Percentiles rank a stretch among this genome's conserved stretches.
Evolutionary conservation across 2,888 invertebrate genomes (phyloP).

Genomic region (Volucella inflata): DNA sequence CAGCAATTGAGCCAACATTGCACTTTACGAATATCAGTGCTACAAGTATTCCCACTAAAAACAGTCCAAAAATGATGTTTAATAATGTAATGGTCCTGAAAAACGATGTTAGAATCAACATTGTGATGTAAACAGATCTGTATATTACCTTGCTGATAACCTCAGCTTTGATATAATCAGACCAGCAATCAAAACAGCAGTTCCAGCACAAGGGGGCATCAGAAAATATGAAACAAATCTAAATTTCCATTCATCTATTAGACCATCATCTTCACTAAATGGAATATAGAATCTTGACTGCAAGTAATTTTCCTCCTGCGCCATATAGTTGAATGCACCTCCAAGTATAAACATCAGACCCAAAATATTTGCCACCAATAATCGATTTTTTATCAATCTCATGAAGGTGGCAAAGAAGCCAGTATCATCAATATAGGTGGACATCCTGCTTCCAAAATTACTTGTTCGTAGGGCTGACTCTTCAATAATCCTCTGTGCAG

Average conservation of each 20-base stretch:
- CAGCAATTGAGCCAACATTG: constrained; percentile 84
- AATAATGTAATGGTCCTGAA: constrained; percentile 84
- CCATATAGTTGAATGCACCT: constrained; percentile 85
- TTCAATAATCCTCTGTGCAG: constrained; percentile 85
- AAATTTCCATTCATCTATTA: constrained; percentile 85
- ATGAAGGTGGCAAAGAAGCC: constrained; percentile 84
- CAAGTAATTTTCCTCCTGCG: constrained; percentile 85
- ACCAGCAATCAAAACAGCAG: constrained; percentile 85
- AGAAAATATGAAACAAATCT: constrained; percentile 85
- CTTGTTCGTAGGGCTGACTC: constrained; percentile 77
- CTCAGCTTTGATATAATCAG: constrained; percentile 85
- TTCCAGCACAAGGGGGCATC: constrained; percentile 85
- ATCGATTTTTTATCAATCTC: constrained; percentile 85
- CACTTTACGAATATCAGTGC: constrained; percentile 84
- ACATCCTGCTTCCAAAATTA: constrained; percentile 80
- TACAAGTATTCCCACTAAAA: constrained; percentile 84
- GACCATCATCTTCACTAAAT: constrained; percentile 84
- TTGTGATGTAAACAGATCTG: background rate
- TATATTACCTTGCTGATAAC: constrained; percentile 83
- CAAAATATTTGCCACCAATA: constrained; percentile 85
- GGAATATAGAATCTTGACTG: constrained; percentile 86
- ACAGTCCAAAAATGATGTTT: constrained; percentile 83
- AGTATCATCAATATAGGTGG: constrained; percentile 81
- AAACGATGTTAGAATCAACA: constrained; percentile 5
- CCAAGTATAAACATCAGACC: constrained; percentile 85